These are phyloP conservation scores for Muschampia plurimacula DNA, from an alignment of 2,888 invertebrate species.

Conservation along the genomic window DNA sequence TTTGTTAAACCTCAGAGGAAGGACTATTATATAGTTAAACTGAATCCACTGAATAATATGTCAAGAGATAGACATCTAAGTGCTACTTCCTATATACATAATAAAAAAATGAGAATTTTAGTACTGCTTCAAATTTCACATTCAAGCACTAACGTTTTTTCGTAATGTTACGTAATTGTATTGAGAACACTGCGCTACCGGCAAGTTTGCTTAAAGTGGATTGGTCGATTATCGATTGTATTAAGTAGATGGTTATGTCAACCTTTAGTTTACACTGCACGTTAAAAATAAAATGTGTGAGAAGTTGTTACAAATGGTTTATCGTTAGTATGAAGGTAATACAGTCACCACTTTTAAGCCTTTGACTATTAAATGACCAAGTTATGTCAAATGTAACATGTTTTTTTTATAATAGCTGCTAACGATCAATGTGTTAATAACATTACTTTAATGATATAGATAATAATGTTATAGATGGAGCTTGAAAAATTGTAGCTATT, in stretches of 20 bases:
- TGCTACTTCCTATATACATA: neutral
- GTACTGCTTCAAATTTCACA: neutral
- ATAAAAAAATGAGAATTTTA: neutral
- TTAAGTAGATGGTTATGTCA: conserved; percentile 31
- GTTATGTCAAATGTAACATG: no score
- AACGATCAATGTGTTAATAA: no score
- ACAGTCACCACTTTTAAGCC: no score
- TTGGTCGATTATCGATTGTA: conserved; percentile 32
- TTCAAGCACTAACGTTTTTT: neutral
- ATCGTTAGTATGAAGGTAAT: no score
- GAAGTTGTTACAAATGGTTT: neutral
- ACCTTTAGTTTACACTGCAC: conserved; percentile 10
- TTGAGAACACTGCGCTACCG: conserved; percentile 21
- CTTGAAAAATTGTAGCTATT: no score
- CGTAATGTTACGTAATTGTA: conserved; percentile 21
- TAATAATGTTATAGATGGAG: no score
- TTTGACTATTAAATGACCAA: no score
- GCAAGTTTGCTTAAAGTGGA: conserved; percentile 27
- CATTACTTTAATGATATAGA: no score
- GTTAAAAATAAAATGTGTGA: neutral
- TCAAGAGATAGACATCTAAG: neutral
- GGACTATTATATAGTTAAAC: no score
- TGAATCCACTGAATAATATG: no score
- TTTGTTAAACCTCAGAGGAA: no score
- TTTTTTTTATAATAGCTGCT: no score